A percentile compares a stretch with the other conserved stretches of the same genome.
phyloP scores from a whole-genome alignment of 2,888 invertebrate species.

The Dryocosmus kuriphilus region DNA sequence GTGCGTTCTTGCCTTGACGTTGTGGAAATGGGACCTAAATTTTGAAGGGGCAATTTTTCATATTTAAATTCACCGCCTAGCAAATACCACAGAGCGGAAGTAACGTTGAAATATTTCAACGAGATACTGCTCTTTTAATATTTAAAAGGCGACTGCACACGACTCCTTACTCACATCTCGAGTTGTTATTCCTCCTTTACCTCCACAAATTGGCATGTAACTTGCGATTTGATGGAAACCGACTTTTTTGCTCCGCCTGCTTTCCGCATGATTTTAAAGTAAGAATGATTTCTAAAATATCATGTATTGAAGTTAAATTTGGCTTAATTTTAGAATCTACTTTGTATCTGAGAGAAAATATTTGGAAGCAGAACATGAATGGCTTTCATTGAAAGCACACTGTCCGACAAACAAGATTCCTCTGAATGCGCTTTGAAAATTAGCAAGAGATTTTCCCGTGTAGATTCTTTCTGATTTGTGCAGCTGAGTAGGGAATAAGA shows the following conservation, averaged over 20 bases:
- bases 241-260: too few relatives aligned
- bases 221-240: neutral
- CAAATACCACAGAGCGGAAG: slow-evolving; percentile 54
- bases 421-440: neutral
- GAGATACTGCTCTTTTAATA: slow-evolving; percentile 61
- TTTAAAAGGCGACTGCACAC: slow-evolving; percentile 56
- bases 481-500: neutral
- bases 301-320: too few relatives aligned
- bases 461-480: neutral
- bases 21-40: slow-evolving; percentile 64
- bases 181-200: slow-evolving; percentile 52
- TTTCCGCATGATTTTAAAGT: too few relatives aligned
- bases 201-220: slow-evolving; percentile 44
- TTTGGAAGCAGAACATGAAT: neutral
- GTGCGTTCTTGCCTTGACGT: slow-evolving; percentile 45
- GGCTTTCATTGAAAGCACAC: neutral
- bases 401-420: neutral
- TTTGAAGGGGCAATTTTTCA: slow-evolving; percentile 65
- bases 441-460: neutral
- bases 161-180: slow-evolving; percentile 53
- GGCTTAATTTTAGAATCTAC: neutral
- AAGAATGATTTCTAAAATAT: too few relatives aligned
- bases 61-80: slow-evolving; percentile 64
- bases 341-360: too few relatives aligned
- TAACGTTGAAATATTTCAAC: slow-evolving; percentile 59